Evolutionary conservation across 2,888 invertebrate species (phyloP).

Genomic region (Patella ulyssiponensis): DNA sequence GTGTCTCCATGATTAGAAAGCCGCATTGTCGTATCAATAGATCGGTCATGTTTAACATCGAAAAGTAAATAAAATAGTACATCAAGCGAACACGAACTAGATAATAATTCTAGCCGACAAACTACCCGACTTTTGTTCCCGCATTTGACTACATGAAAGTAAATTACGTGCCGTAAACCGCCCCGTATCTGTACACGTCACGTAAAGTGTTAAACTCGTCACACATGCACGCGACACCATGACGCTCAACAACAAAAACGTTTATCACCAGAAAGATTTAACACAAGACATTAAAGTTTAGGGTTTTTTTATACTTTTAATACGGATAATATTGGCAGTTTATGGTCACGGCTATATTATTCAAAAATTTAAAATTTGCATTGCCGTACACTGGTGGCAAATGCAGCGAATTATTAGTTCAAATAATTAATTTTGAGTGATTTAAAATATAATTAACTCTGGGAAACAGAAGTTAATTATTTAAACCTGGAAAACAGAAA

Average conservation of each 20-base stretch:
- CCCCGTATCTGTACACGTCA: background rate
- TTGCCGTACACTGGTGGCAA: no score
- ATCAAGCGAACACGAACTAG: background rate
- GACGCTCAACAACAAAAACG: background rate
- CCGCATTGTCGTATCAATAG: background rate
- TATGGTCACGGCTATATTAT: no score
- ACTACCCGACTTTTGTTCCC: background rate
- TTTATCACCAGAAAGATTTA: no score
- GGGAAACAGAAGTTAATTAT: no score
- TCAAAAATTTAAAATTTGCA: no score
- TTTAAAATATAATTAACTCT: no score
- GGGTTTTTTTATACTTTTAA: no score
- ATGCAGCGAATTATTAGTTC: no score
- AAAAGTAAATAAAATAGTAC: background rate
- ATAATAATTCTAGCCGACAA: background rate
- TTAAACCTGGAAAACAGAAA: no score
- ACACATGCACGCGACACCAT: background rate
- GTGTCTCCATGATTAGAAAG: constrained; percentile 6
- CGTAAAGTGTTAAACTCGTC: background rate
- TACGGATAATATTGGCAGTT: no score
- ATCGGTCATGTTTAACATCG: background rate
- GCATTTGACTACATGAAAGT: background rate
- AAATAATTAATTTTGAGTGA: no score
- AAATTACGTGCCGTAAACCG: background rate
- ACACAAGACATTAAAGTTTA: no score